A percentile compares a stretch with the other conserved stretches of the same genome.
Conservation (phyloP, 2,888 invertebrate species). For the Nomada goodeniana region DNA sequence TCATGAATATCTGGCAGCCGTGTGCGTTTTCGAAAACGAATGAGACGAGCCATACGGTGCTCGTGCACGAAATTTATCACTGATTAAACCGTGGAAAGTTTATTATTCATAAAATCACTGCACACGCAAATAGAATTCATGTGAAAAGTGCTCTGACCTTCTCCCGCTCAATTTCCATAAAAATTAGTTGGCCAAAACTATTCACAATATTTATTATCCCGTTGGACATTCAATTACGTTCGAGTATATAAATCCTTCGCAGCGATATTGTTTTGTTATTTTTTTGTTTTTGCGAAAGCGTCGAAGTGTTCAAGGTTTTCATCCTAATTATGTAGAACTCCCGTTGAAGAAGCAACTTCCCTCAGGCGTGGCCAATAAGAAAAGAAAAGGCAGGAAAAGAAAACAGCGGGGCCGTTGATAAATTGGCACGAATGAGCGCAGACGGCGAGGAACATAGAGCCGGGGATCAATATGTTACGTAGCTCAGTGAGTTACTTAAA, state of each 20-base stretch:
- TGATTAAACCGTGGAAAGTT: too few relatives aligned
- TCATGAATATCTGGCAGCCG: not conserved
- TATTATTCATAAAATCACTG: too few relatives aligned
- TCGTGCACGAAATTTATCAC: conserved; percentile 15
- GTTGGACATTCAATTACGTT: too few relatives aligned
- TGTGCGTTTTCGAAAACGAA: not conserved
- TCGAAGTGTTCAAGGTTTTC: not conserved
- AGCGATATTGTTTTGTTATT: not conserved
- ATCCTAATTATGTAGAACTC: not conserved
- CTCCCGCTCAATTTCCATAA: too few relatives aligned
- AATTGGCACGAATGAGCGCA: conserved; percentile 16
- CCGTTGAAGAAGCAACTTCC: not conserved
- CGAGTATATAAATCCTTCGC: conserved; percentile 1
- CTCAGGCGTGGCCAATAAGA: too few relatives aligned
- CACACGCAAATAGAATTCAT: too few relatives aligned
- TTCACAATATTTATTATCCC: too few relatives aligned
- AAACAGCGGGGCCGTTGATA: not conserved
- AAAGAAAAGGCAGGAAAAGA: not conserved
- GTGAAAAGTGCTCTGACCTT: too few relatives aligned
- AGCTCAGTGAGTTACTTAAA: conserved; percentile 3
- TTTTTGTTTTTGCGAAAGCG: not conserved
- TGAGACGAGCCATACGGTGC: not conserved
- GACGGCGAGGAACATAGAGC: not conserved
- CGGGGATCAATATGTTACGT: not conserved
- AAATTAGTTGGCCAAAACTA: too few relatives aligned